A percentile compares a stretch with the other conserved stretches of the same genome.
phyloP scores from a whole-genome alignment of 2,113 vertebrate genomes.

The Paedocypris sp. region DNA sequence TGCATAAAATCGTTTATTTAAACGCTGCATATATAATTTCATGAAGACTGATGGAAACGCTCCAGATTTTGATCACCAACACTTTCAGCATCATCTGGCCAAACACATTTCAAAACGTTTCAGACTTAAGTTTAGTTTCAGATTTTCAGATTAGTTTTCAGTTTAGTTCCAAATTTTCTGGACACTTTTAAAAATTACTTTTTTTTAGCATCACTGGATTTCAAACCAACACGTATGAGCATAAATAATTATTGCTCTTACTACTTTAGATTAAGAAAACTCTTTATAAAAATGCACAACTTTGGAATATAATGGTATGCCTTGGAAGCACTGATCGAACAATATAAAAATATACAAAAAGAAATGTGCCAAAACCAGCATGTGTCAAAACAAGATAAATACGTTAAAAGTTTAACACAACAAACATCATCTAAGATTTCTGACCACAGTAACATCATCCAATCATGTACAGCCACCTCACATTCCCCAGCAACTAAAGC shows the following conservation, averaged over 20 bases:
- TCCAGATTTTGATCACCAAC: constrained; percentile 34
- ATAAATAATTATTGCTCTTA: constrained; percentile 53
- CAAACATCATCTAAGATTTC: constrained; percentile 39
- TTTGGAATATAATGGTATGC: constrained; percentile 59
- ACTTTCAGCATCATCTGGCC: constrained; percentile 32
- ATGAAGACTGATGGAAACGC: constrained; percentile 48
- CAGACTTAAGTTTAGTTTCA: constrained; percentile 18
- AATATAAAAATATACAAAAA: constrained; percentile 69
- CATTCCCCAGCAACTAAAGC: constrained; percentile 54
- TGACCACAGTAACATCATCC: constrained; percentile 22
- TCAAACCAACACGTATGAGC: constrained; percentile 31
- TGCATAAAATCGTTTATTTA: constrained; percentile 58
- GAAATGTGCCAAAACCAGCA: constrained; percentile 54
- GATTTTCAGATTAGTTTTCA: too few relatives aligned
- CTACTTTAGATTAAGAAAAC: constrained; percentile 47
- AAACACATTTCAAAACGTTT: constrained; percentile 29
- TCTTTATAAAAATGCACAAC: constrained; percentile 64
- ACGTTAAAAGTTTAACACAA: constrained; percentile 62
- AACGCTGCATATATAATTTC: constrained; percentile 39
- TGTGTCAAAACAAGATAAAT: constrained; percentile 50
- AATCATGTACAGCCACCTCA: constrained; percentile 9
- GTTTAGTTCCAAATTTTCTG: constrained; percentile 36
- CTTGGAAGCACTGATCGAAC: constrained; percentile 60
- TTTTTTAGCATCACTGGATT: constrained; percentile 44
- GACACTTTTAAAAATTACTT: constrained; percentile 37